Evolutionary conservation across 2,797 vertebrate genomes (phyloP), one percentile per base, ranked within the genome.

Genomic region (Rhabdomys pumilio): DNA sequence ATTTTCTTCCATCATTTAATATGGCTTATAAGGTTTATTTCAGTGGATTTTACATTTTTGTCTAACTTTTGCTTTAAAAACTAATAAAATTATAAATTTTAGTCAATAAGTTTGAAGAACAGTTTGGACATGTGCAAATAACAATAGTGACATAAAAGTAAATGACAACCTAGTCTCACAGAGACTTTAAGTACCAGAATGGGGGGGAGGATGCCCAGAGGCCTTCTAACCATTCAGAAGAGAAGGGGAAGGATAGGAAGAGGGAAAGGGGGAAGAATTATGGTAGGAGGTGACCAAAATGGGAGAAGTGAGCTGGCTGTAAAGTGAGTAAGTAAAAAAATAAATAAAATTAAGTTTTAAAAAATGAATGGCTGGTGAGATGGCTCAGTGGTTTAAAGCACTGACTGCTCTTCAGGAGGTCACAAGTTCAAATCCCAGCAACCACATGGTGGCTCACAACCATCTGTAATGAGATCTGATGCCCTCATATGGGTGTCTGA

Each of bases 1-100:
- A 82, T 76, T 57, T 83, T 81, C 80, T 83, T 26, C 19, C 31
- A 94, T 31, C 77, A 77, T 89, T 94, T 90, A 57, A 61, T 47
- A 53, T 72, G 83, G 85, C 75, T 88, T 55, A 93, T 84, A 82
- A 89, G 61, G 59, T 57, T 61, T 75, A 76, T 9, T 47, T 38
- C 34, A 11, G 34, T 1, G 72, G 22, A 89, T 86, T 87, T 92
- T 1, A 19, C 55, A 4, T 13, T 95, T 93, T 85, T 55, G 1
- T 69, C 7, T 34, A 79, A 1, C 6, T 82, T 81, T 91, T 6
- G 13, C 31, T 65, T 41, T 38, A 65, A 65, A 50, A 41, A 31
- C 0, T 77, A 38, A 72, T 65, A 81, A 57, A 57, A 41, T 41
- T 92, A 85, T 8, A 6, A 24, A 80, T 15, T 96, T 84, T 9